Base-by-base conservation (phyloP, 2,888 invertebrate species). In the Spisula subtruncata region DNA sequence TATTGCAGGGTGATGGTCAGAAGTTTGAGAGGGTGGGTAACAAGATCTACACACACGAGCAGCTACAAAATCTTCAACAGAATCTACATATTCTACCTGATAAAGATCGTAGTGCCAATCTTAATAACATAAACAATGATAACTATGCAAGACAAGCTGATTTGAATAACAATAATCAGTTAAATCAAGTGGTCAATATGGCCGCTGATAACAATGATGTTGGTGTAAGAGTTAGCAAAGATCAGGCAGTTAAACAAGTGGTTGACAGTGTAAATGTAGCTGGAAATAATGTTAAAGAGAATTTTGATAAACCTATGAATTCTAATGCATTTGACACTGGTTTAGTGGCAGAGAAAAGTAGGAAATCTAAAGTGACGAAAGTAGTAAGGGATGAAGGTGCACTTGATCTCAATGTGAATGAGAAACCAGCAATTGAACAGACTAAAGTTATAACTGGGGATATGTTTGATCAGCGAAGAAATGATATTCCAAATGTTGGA, bases 11-110 rank as follows among this genome's bases (percentile, higher is more conserved):
- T 56, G 83, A 56, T 51, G 83, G 32, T 25, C 81, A 25, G 48
- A 81, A 46, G 75, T 84, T 71, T 84, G 75, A 87, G 82, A 71
- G 25, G 32, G 82, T 87, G n/a, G 87, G 87, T 18, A 83, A 87
- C 79, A 87, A 87, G 54, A 20, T 87, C 66, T 87, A 87, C 83
- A 75, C 82, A 20, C 71, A 71, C 5, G 75, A 83, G 12, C 75
- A 87, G 54, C 83, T 87, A 4, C 32, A 83, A 56, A 75, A 71
- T 14, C 79, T 87, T 0, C 46, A 87, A 41, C 83, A 87, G 20
- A 75, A 87, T 35, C n/a, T 87, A 54, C 48, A 82, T 25, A 71
- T 84, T 29, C 51, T 46, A 20, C 81, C 48, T 46, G 25, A 81
- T 25, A 81, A 81, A n/a, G 48, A 14, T 25, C 20, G 25, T 10